Percentiles rank a stretch among this genome's conserved stretches.
These are phyloP conservation scores for Crypturellus undulatus DNA, from an alignment of 2,113 vertebrate genomes.

Conservation along the genomic window DNA sequence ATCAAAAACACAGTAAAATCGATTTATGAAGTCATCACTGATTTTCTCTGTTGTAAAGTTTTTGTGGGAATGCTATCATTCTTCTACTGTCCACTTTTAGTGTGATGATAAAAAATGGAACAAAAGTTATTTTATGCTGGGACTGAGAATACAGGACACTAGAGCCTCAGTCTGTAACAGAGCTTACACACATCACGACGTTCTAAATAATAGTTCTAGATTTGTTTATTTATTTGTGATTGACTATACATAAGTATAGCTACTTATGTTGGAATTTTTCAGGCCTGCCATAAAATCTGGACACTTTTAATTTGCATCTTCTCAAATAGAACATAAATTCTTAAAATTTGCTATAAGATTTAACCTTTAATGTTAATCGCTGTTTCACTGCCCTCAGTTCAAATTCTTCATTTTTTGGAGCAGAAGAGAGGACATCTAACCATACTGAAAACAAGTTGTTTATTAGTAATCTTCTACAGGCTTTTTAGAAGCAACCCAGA, in stretches of 20 bases:
- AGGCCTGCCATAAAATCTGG: neutral
- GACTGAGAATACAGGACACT: neutral
- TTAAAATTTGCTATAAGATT: neutral
- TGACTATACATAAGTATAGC: neutral
- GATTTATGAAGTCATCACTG: conserved; percentile 1
- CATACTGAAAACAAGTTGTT: neutral
- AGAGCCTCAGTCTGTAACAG: neutral
- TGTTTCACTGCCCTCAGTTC: neutral
- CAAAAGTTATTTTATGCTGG: neutral
- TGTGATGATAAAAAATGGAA: neutral
- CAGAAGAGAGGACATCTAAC: neutral
- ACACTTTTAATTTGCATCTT: neutral
- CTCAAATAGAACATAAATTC: neutral
- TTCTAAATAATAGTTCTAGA: neutral
- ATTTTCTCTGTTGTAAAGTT: neutral
- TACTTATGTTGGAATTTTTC: neutral
- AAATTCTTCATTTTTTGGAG: neutral
- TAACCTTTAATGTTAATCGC: neutral
- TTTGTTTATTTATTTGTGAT: neutral
- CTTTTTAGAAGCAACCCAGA: neutral
- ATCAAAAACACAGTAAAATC: conserved; percentile 54
- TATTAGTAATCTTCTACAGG: neutral
- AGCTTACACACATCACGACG: neutral
- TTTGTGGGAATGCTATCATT: neutral
- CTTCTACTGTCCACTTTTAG: neutral